Percentiles rank a stretch among this genome's conserved stretches.
phyloP scores from a whole-genome alignment of 2,113 vertebrate species.

The Thunnus thynnus region DNA sequence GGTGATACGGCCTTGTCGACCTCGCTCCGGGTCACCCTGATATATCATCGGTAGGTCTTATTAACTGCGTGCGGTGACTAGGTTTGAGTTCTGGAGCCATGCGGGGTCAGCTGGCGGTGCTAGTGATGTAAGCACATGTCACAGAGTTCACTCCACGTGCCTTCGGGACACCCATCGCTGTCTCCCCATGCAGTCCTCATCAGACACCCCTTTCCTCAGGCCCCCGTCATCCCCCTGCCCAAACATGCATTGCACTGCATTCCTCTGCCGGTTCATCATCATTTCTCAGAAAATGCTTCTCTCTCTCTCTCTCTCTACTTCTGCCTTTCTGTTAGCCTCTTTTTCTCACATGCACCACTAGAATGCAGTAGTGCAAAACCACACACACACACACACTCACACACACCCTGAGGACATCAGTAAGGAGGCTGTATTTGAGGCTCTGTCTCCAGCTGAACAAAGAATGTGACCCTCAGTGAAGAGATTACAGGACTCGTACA shows the following conservation, averaged over 20 bases:
- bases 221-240: constrained; percentile 20
- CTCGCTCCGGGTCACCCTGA: constrained; percentile 15
- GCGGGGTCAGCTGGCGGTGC: constrained; percentile 41
- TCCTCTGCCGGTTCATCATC: constrained; percentile 57
- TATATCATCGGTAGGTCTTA: constrained; percentile 48
- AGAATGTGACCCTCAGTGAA: constrained; percentile 72
- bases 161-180: constrained; percentile 29
- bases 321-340: constrained; percentile 36
- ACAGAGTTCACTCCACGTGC: constrained; percentile 32
- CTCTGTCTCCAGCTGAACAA: constrained; percentile 63
- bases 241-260: constrained; percentile 58
- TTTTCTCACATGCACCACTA: constrained; percentile 34
- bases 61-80: constrained; percentile 29
- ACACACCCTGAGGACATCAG: constrained; percentile 48
- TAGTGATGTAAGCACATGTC: constrained; percentile 52
- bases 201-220: constrained; percentile 23
- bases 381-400: constrained; percentile 27
- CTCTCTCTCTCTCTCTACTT: constrained; percentile 35
- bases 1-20: constrained; percentile 11
- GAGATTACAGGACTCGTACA: constrained; percentile 73
- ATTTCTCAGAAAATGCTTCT: constrained; percentile 56
- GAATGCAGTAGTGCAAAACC: constrained; percentile 5
- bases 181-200: constrained; percentile 46
- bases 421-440: constrained; percentile 54
- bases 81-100: constrained; percentile 37